phyloP scores from a whole-genome alignment of 2,797 vertebrate species.

The Alcedo quadribrachys region DNA sequence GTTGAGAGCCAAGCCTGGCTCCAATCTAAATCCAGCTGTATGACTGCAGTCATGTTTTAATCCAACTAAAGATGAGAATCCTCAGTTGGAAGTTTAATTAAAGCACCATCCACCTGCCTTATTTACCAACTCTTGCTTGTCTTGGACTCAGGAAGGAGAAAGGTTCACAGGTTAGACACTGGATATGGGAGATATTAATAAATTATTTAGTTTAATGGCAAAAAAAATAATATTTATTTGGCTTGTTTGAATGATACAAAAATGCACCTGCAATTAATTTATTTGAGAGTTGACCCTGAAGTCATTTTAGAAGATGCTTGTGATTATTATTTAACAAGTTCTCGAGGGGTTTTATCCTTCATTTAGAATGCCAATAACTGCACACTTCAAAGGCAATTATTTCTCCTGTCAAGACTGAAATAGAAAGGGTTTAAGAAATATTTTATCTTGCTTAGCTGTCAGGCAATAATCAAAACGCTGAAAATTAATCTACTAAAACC shows the following conservation, averaged over 20 bases:
- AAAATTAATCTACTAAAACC: neutral
- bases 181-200: neutral
- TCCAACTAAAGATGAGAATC: neutral
- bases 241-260: neutral
- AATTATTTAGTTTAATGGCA: neutral
- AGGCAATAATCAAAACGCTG: neutral
- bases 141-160: neutral
- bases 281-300: neutral
- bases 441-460: neutral
- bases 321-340: neutral
- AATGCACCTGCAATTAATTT: neutral
- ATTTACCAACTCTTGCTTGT: neutral
- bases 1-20: neutral
- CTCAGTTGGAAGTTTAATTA: neutral
- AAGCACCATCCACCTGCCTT: neutral
- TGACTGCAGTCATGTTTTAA: neutral
- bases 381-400: neutral
- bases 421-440: neutral
- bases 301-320: neutral
- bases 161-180: neutral
- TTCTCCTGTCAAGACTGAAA: neutral
- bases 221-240: neutral
- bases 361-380: neutral
- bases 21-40: neutral
- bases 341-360: neutral